Percentiles rank a stretch among this genome's conserved stretches.
These are phyloP conservation scores for Plectrocnemia conspersa DNA, from an alignment of 1,140 invertebrate species.

Conservation along the genomic window DNA sequence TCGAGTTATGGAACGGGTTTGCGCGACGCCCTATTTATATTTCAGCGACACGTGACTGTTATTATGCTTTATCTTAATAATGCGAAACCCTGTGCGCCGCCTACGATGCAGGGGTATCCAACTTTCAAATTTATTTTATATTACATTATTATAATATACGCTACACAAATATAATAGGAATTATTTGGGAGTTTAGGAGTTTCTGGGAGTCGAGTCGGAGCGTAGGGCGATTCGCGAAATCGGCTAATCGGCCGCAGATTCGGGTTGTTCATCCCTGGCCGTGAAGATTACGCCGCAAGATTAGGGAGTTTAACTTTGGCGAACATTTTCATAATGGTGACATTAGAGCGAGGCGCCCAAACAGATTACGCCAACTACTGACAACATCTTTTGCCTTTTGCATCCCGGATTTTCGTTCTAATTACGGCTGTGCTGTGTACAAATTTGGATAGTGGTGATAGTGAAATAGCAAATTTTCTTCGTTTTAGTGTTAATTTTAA, in stretches of 20 bases:
- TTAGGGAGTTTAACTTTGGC: slow-evolving; percentile 31
- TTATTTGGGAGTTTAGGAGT: slow-evolving; percentile 1
- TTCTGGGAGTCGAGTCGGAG: background rate
- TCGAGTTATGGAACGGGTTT: slow-evolving; percentile 34
- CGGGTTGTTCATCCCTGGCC: background rate
- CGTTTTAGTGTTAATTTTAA: too few species aligned
- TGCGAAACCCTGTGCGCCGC: slow-evolving; percentile 10
- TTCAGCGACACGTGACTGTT: slow-evolving; percentile 36
- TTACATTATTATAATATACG: too few species aligned
- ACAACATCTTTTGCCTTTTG: slow-evolving; percentile 13
- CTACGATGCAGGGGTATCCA: slow-evolving; percentile 13
- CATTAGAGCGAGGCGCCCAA: slow-evolving; percentile 23
- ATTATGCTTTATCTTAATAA: slow-evolving; percentile 36
- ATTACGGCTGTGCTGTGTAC: too few species aligned
- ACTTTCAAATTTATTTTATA: background rate
- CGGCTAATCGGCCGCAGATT: background rate
- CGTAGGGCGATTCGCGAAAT: background rate
- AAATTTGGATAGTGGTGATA: too few species aligned
- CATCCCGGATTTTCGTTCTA: too few species aligned
- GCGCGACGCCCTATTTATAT: slow-evolving; percentile 33
- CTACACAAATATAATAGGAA: too few species aligned
- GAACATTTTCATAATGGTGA: slow-evolving; percentile 35
- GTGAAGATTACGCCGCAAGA: slow-evolving; percentile 26
- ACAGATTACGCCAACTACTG: slow-evolving; percentile 18
- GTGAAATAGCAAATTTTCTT: too few species aligned